phyloP scores from a whole-genome alignment of 2,888 invertebrate species.

The Neoaliturus tenellus region DNA sequence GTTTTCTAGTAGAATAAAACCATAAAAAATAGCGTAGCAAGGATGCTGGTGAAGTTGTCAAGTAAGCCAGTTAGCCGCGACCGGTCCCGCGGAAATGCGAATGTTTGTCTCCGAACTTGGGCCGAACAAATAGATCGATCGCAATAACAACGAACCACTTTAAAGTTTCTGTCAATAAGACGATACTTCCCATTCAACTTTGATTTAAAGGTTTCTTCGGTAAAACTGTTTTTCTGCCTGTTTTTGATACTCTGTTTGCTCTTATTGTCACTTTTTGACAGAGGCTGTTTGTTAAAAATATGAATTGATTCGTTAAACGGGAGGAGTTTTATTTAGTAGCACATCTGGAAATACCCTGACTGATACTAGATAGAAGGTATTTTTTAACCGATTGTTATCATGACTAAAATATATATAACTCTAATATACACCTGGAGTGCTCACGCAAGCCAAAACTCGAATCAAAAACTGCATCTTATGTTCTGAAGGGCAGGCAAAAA shows the following conservation, averaged over 20 bases:
- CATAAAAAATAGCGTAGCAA: not conserved
- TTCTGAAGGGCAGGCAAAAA: too few species aligned
- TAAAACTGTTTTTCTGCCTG: constrained; percentile 30
- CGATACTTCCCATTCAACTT: constrained; percentile 38
- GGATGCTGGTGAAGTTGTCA: not conserved
- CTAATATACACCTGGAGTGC: too few species aligned
- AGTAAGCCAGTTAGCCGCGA: not conserved
- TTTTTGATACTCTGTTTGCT: constrained; percentile 3
- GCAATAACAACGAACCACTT: constrained; percentile 45
- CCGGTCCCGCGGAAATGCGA: constrained; percentile 5
- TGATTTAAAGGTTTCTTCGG: constrained; percentile 42
- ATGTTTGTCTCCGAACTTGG: constrained; percentile 16
- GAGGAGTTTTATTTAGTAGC: too few species aligned
- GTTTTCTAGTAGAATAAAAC: not conserved
- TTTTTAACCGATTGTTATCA: too few species aligned
- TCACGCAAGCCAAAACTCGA: too few species aligned
- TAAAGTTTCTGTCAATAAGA: constrained; percentile 48
- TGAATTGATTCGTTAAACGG: not conserved
- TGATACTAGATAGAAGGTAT: too few species aligned
- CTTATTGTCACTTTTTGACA: constrained; percentile 9
- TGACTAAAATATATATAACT: too few species aligned
- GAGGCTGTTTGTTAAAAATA: not conserved
- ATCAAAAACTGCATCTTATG: too few species aligned
- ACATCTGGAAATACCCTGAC: too few species aligned
- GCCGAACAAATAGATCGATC: constrained; percentile 42